Evolutionary conservation across 2,113 vertebrate genomes (phyloP), one percentile per base, ranked within the genome.

Genomic region (Sardina pilchardus): DNA sequence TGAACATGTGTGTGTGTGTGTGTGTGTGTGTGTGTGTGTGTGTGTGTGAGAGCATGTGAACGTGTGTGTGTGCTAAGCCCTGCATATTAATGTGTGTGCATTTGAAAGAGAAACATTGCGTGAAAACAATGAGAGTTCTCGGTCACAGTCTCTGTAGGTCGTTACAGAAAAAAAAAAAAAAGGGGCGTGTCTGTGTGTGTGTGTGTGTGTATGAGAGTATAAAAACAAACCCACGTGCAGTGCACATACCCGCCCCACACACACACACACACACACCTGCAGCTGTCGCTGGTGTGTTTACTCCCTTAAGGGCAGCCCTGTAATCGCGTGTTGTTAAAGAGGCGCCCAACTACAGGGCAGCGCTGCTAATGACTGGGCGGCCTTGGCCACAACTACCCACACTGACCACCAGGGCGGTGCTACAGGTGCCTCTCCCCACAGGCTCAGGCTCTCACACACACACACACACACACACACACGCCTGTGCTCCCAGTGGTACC

Each of bases 241-340:
- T n/a, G n/a, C n/a, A n/a, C n/a, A n/a, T n/a, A n/a, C n/a, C n/a
- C n/a, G n/a, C n/a, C n/a, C n/a, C n/a, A n/a, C n/a, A n/a, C n/a
- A n/a, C n/a, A 63, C 59, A 26, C 3, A 63, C 63, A 2, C 10
- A 8, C 26, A 14, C 63, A 34, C 94, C 94, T 95, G 94, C 91
- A 82, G 82, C 39, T 34, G 36, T 78, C 30, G 78, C 39, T 87
- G 45, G 81, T 83, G 39, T 78, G 86, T 90, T 88, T 84, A 84
- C 92, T 85, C 85, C 85, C 87, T 48, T 71, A 3, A 88, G 88
- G 75, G 83, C 78, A 82, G 84, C 89, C 90, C 93, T 93, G 45
- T 94, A 92, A 95, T 94, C 92, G 87, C 59, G 85, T 81, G 82
- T 81, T 78, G 89, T 90, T 91, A 91, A 89, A 84, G 86, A 75